Conservation (phyloP, 2,888 invertebrate species). For the Polymixis flavicincta region DNA sequence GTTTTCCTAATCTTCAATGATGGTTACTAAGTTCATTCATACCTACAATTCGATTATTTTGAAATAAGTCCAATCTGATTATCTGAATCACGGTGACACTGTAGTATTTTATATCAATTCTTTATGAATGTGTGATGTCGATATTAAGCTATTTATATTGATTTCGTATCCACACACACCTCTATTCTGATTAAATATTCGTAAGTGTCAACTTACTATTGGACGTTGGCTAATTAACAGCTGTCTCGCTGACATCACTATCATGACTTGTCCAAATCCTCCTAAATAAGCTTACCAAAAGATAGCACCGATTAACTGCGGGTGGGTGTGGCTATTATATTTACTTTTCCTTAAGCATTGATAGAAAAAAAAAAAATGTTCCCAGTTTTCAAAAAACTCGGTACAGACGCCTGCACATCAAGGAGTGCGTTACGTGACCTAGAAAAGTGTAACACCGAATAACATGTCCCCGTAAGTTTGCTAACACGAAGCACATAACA, state of each 20-base stretch:
- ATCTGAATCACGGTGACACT: background rate
- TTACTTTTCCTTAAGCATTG: background rate
- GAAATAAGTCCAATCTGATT: constrained; percentile 21
- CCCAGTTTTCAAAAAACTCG: background rate
- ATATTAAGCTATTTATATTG: background rate
- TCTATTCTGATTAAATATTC: constrained; percentile 18
- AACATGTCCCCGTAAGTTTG: no score
- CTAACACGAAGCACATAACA: no score
- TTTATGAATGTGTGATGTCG: background rate
- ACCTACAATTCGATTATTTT: background rate
- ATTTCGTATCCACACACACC: background rate
- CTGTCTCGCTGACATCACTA: background rate
- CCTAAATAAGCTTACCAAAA: background rate
- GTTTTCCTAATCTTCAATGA: background rate
- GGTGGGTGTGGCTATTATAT: background rate
- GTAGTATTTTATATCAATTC: background rate
- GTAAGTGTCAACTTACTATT: constrained; percentile 9
- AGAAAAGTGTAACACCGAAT: no score
- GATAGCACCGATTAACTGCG: background rate
- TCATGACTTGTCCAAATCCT: background rate
- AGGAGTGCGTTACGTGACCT: no score
- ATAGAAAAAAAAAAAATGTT: background rate
- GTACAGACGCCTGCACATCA: no score
- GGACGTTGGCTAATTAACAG: background rate
- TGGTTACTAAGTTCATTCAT: background rate